Evolutionary conservation across 2,113 vertebrate species (phyloP).

Genomic region (Bubalus kerabau): DNA sequence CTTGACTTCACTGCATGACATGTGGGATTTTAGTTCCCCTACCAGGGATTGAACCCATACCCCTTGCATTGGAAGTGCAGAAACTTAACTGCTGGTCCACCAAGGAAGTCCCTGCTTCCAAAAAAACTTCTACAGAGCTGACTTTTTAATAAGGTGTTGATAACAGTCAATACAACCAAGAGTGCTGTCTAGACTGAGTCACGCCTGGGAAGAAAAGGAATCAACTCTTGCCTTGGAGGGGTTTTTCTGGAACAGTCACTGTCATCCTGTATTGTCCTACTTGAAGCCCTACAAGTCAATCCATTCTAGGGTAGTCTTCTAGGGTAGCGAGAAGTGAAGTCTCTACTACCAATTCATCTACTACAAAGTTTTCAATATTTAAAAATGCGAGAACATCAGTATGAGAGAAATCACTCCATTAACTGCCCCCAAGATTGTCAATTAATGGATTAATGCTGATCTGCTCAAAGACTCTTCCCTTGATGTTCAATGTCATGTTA

Average conservation of each 20-base stretch:
- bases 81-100: neutral
- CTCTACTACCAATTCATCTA: neutral
- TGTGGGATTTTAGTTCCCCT: neutral
- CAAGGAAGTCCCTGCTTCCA: neutral
- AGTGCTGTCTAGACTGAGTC: neutral
- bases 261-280: neutral
- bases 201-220: neutral
- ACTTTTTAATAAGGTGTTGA: neutral
- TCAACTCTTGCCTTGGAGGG: neutral
- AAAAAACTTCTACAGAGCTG: neutral
- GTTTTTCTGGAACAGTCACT: neutral
- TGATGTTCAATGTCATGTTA: neutral
- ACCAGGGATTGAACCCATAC: neutral
- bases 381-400: neutral
- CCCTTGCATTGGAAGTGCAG: neutral
- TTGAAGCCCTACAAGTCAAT: neutral
- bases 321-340: neutral
- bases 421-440: neutral
- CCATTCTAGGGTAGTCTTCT: neutral
- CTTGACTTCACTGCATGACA: neutral
- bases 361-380: neutral
- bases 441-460: neutral
- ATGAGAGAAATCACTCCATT: neutral
- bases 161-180: neutral
- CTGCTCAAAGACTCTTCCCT: neutral